A percentile compares a stretch with the other conserved stretches of the same genome.
Evolutionary conservation across 2,113 vertebrate species (phyloP).

Genomic region (Entomyzon cyanotis): DNA sequence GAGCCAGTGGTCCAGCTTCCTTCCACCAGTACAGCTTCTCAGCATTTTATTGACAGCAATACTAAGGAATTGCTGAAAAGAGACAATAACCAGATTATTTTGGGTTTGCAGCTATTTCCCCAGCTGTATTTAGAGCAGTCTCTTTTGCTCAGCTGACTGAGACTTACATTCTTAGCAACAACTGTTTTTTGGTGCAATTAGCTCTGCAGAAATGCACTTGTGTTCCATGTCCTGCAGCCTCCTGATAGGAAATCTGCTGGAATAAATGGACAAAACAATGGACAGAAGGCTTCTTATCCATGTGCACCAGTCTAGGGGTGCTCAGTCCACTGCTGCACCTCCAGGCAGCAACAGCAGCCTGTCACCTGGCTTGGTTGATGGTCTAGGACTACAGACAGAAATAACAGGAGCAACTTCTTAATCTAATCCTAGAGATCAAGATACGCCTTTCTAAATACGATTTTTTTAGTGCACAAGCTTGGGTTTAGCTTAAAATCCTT

Average conservation of each 20-base stretch:
- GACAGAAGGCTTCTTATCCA: not conserved
- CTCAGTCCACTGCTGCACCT: not conserved
- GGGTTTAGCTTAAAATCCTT: not conserved
- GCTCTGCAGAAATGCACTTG: not conserved
- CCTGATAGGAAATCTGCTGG: not conserved
- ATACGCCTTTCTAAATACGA: not conserved
- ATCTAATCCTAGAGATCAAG: not conserved
- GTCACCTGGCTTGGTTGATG: not conserved
- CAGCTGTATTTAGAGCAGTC: not conserved
- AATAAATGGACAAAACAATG: not conserved
- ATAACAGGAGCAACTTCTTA: not conserved
- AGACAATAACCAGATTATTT: not conserved
- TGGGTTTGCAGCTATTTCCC: not conserved
- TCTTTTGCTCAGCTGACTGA: not conserved
- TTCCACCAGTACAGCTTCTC: not conserved
- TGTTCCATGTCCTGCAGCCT: not conserved
- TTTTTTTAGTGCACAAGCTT: slow-evolving; percentile 3
- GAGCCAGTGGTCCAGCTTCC: not conserved
- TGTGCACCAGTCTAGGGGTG: not conserved
- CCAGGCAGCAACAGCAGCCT: not conserved
- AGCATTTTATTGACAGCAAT: not conserved
- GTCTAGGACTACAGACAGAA: not conserved
- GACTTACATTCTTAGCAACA: not conserved
- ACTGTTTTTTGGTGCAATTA: not conserved
- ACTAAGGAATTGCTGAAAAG: not conserved